Evolutionary conservation across 2,888 invertebrate species (phyloP).

Genomic region (Plagodis dolabraria): DNA sequence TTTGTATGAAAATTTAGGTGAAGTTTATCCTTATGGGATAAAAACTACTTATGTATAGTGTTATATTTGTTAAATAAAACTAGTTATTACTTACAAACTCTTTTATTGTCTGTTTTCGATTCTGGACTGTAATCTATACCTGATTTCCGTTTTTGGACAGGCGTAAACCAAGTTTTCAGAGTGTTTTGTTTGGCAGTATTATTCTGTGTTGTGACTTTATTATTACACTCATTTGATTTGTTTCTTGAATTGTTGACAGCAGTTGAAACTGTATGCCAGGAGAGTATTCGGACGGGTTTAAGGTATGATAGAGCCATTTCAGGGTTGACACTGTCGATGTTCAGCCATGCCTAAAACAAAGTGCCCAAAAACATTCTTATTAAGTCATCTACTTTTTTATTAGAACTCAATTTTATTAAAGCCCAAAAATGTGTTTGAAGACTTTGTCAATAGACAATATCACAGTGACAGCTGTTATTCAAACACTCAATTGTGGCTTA

Average conservation of each 20-base stretch:
- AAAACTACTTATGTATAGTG: neutral
- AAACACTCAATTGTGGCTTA: too few species aligned
- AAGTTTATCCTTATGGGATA: neutral
- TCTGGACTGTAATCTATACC: slow-evolving; percentile 40
- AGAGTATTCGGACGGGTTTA: slow-evolving; percentile 80
- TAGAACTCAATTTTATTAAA: too few species aligned
- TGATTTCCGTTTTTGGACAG: slow-evolving; percentile 62
- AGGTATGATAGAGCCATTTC: slow-evolving; percentile 82
- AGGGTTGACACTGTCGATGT: slow-evolving; percentile 81
- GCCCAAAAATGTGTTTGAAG: too few species aligned
- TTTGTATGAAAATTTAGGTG: too few species aligned
- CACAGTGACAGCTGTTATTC: too few species aligned
- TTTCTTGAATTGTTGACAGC: slow-evolving; percentile 89
- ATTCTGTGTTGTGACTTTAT: slow-evolving; percentile 66
- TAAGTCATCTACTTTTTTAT: too few species aligned
- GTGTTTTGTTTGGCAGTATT: slow-evolving; percentile 68
- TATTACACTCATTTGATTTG: slow-evolving; percentile 86
- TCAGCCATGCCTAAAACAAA: slow-evolving; percentile 87
- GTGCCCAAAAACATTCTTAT: neutral
- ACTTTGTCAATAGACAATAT: too few species aligned
- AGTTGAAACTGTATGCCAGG: slow-evolving; percentile 89
- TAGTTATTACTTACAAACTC: slow-evolving; percentile 14
- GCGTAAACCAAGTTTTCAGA: slow-evolving; percentile 72
- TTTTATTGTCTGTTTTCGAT: slow-evolving; percentile 44
- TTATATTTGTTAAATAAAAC: slow-evolving; percentile 20